These are phyloP conservation scores for Drosophila quinaria DNA, from an alignment of 2,888 invertebrate genomes.

Conservation along the genomic window DNA sequence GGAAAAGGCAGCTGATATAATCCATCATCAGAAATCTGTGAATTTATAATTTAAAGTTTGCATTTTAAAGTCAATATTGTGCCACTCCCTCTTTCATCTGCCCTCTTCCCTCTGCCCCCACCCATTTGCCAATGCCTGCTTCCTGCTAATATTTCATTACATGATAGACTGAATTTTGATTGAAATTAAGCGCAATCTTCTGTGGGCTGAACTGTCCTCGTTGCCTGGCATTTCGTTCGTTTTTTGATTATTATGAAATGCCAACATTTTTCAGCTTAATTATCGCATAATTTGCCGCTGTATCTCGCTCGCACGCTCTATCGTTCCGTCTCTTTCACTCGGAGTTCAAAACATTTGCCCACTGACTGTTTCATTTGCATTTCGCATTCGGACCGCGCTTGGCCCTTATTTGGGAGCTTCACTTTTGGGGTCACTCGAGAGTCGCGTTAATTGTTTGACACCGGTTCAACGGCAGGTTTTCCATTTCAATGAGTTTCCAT, in stretches of 20 bases:
- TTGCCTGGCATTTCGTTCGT: constrained; percentile 10
- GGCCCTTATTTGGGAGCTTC: constrained; percentile 2
- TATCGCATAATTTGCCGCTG: constrained; percentile 12
- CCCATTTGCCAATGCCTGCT: not conserved
- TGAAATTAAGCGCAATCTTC: constrained; percentile 14
- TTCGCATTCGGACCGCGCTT: constrained; percentile 6
- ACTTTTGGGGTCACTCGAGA: constrained; percentile 9
- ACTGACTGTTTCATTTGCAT: constrained; percentile 14
- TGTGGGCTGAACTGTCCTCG: constrained; percentile 7
- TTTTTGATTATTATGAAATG: constrained; percentile 25
- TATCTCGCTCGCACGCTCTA: not conserved
- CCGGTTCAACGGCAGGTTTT: constrained; percentile 14
- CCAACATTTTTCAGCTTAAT: constrained; percentile 35
- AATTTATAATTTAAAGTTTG: constrained; percentile 11
- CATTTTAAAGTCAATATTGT: not conserved
- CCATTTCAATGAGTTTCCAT: constrained; percentile 9
- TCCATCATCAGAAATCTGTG: constrained; percentile 13
- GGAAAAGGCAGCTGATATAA: not conserved
- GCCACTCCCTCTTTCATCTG: too few species aligned
- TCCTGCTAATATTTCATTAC: constrained; percentile 13
- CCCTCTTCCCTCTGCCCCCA: not conserved
- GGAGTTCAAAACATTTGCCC: not conserved
- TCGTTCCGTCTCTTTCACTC: too few species aligned
- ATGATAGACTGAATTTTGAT: constrained; percentile 9
- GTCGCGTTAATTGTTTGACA: constrained; percentile 22